These are phyloP conservation scores for Zaprionus nigranus DNA, from an alignment of 1,140 invertebrate species.

Conservation along the genomic window DNA sequence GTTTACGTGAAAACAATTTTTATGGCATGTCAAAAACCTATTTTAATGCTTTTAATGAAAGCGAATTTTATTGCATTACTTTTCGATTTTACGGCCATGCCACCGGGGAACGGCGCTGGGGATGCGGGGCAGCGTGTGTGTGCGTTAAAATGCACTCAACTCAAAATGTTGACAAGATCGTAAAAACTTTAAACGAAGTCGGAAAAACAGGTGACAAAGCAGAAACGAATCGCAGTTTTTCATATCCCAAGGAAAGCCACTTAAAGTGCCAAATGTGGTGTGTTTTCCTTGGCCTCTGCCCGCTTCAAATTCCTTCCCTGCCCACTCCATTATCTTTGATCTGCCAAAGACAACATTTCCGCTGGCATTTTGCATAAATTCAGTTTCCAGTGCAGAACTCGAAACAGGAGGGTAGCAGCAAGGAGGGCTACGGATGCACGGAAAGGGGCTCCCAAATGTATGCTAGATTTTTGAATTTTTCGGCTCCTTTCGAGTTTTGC, in stretches of 20 bases:
- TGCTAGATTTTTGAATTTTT: conserved; percentile 42
- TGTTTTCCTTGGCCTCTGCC: conserved; percentile 9
- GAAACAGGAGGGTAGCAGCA: neutral
- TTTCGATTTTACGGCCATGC: conserved; percentile 74
- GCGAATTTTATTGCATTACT: conserved; percentile 83
- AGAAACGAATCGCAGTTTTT: conserved; percentile 42
- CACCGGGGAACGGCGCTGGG: neutral
- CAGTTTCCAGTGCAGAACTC: conserved; percentile 33
- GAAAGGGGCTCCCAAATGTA: conserved; percentile 50
- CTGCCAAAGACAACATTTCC: conserved; percentile 59
- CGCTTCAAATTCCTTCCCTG: neutral
- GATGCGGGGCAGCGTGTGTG: neutral
- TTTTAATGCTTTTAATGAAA: conserved; percentile 83
- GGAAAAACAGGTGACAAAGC: conserved; percentile 75
- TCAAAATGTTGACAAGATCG: conserved; percentile 80
- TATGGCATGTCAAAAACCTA: conserved; percentile 83
- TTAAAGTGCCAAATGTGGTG: conserved; percentile 76
- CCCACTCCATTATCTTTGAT: neutral
- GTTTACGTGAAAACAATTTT: conserved; percentile 82
- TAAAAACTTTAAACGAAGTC: conserved; percentile 58
- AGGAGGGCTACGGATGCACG: neutral
- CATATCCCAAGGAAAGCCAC: conserved; percentile 63
- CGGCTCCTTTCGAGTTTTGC: conserved; percentile 14
- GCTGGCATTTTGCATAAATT: conserved; percentile 76
- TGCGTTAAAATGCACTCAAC: conserved; percentile 78